A percentile compares a stretch with the other conserved stretches of the same genome.
These are phyloP conservation scores for Pomacea maculata DNA, from an alignment of 1,140 invertebrate genomes.

Conservation along the genomic window DNA sequence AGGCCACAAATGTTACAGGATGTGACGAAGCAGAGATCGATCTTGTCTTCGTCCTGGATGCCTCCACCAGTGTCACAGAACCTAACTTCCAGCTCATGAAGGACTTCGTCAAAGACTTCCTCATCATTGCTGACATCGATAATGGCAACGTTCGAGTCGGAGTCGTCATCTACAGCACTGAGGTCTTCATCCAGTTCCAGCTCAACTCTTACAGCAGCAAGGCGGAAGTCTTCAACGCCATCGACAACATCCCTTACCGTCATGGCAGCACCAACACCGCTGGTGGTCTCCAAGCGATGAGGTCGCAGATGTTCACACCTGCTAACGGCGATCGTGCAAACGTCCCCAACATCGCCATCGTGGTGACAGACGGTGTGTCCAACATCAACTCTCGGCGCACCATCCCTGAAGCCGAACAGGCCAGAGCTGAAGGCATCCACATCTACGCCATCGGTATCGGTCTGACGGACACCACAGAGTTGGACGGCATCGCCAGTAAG, in stretches of 20 bases:
- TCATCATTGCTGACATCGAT: conserved; percentile 35
- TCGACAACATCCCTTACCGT: conserved; percentile 37
- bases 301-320: conserved; percentile 31
- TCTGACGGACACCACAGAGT: conserved; percentile 35
- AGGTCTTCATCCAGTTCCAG: conserved; percentile 28
- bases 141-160: conserved; percentile 39
- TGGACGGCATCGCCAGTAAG: conserved; percentile 31
- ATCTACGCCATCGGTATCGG: conserved; percentile 46
- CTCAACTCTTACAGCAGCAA: conserved; percentile 31
- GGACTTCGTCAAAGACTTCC: conserved; percentile 36
- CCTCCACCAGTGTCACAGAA: conserved; percentile 42
- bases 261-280: conserved; percentile 35
- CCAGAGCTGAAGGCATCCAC: conserved; percentile 30
- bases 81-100: conserved; percentile 40
- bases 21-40: conserved; percentile 37
- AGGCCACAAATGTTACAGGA: neutral
- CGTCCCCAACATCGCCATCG: conserved; percentile 47
- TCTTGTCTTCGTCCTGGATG: conserved; percentile 43
- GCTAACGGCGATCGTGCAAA: conserved; percentile 39
- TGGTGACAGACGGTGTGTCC: conserved; percentile 48
- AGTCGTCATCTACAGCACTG: conserved; percentile 38
- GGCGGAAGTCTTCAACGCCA: conserved; percentile 27
- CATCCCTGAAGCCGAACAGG: conserved; percentile 43
- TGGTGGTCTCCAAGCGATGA: conserved; percentile 29
- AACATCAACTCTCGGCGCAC: conserved; percentile 48